Evolutionary conservation across 1,140 invertebrate genomes (phyloP).

Genomic region (Grapholita molesta): DNA sequence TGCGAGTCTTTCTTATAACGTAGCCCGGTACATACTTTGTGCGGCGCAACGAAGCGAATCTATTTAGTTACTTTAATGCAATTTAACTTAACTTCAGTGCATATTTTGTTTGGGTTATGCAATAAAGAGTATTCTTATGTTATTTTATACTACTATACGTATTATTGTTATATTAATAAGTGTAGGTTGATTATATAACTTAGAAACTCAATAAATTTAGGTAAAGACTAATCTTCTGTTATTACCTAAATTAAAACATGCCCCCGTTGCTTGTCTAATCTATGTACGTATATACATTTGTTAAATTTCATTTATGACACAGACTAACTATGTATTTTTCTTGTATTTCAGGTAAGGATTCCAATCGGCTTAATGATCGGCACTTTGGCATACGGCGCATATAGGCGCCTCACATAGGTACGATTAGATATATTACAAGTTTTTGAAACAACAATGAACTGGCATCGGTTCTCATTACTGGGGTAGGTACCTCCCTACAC

Average conservation of each 20-base stretch:
- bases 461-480: too few species aligned
- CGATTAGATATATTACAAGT: background rate
- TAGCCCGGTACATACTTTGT: background rate
- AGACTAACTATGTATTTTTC: constrained; percentile 2
- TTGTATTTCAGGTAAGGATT: constrained; percentile 37
- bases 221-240: too few species aligned
- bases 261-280: background rate
- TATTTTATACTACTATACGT: too few species aligned
- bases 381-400: too few species aligned
- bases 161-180: too few species aligned
- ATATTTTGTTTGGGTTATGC: background rate
- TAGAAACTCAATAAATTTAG: too few species aligned
- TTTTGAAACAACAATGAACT: too few species aligned
- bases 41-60: background rate
- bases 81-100: too few species aligned
- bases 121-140: too few species aligned
- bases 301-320: background rate
- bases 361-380: background rate
- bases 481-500: background rate
- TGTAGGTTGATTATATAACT: too few species aligned
- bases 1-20: background rate
- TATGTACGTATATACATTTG: background rate
- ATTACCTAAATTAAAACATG: too few species aligned
- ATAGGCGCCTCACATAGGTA: too few species aligned
- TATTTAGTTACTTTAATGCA: background rate